Evolutionary conservation across 2,888 invertebrate species (phyloP).

Genomic region (Allolobophora icterica): DNA sequence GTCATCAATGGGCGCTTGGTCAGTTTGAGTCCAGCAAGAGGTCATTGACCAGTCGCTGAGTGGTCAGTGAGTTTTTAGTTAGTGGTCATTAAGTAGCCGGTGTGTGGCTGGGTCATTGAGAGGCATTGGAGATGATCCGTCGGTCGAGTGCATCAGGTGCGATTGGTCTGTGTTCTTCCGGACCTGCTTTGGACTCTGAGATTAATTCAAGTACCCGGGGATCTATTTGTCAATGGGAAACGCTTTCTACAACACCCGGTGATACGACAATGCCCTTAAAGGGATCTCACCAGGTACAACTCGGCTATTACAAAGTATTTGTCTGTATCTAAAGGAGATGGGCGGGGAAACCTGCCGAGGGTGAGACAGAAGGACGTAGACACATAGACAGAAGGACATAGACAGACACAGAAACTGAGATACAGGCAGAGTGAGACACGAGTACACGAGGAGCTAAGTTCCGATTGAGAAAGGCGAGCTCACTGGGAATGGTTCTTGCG

Average conservation of each 20-base stretch:
- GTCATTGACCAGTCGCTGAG: not conserved
- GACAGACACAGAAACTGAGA: not conserved
- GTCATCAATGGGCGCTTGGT: not conserved
- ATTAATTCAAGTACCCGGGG: not conserved
- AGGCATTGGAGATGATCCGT: not conserved
- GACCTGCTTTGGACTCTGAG: not conserved
- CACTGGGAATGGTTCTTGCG: too few species aligned
- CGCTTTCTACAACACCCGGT: not conserved
- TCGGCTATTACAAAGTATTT: not conserved
- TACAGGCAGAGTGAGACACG: not conserved
- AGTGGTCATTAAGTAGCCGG: not conserved
- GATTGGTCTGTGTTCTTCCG: not conserved
- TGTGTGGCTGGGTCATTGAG: not conserved
- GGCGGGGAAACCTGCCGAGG: not conserved
- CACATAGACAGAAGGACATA: not conserved
- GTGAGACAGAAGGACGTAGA: not conserved
- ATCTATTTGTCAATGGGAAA: not conserved
- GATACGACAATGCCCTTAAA: not conserved
- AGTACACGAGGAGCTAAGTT: not conserved
- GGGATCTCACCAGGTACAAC: not conserved
- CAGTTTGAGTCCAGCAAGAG: not conserved
- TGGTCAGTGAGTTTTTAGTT: not conserved
- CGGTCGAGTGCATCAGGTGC: not conserved
- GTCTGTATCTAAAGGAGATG: not conserved
- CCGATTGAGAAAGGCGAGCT: not conserved